Percentiles rank a stretch among this genome's conserved stretches.
Conservation (phyloP, 2,888 invertebrate genomes). For the Ferrisia virgata region DNA sequence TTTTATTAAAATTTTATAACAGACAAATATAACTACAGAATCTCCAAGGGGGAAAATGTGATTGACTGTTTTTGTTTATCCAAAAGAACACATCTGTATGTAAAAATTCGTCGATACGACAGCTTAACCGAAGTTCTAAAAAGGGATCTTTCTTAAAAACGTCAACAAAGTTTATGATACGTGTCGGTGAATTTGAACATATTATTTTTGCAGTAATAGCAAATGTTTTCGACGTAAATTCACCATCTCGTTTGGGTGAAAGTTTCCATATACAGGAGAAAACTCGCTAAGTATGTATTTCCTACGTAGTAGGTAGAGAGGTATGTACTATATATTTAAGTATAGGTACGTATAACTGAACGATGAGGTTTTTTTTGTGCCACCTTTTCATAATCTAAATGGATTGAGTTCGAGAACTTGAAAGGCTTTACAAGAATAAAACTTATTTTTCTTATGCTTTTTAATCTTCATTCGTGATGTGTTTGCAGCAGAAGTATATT, state of each 20-base stretch:
- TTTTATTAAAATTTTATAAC: not conserved
- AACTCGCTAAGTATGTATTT: not conserved
- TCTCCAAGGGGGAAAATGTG: constrained; percentile 11
- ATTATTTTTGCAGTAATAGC: constrained; percentile 4
- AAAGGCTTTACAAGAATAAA: not conserved
- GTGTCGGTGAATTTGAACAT: constrained; percentile 11
- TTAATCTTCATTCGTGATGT: not conserved
- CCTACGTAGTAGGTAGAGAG: not conserved
- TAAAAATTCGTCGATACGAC: constrained; percentile 21
- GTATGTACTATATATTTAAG: no score
- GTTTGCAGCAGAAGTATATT: not conserved
- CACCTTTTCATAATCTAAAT: constrained; percentile 1
- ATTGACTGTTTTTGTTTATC: constrained; percentile 31
- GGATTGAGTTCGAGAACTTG: not conserved
- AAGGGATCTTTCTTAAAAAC: not conserved
- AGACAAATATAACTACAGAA: not conserved
- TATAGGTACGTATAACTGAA: no score
- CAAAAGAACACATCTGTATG: not conserved
- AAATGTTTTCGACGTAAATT: constrained; percentile 26
- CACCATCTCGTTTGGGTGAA: not conserved
- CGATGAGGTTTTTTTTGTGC: not conserved
- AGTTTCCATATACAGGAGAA: not conserved
- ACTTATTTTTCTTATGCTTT: not conserved
- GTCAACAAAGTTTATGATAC: constrained; percentile 32
- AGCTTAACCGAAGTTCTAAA: constrained; percentile 4